Conservation (phyloP, 92 coral and sea anemone species). For the Isaurus tuberculatus region DNA sequence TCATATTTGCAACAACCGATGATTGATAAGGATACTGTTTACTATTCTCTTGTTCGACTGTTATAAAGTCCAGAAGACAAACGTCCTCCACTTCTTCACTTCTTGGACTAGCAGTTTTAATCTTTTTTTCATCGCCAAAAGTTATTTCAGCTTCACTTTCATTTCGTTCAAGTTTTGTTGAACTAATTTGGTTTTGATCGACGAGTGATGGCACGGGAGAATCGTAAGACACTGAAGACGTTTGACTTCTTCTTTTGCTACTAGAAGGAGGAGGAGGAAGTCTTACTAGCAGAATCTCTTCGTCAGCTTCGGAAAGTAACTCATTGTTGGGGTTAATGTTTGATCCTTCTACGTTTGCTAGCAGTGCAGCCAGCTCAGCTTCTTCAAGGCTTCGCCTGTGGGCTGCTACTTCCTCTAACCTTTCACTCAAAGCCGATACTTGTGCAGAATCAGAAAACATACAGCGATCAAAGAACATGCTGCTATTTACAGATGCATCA, state of each 20-base stretch:
- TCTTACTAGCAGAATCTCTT: conserved; percentile 33
- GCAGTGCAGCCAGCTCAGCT: conserved; percentile 48
- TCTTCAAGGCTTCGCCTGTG: conserved; percentile 64
- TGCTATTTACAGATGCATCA: conserved; percentile 9
- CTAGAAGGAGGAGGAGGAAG: conserved; percentile 48
- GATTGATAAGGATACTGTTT: not conserved
- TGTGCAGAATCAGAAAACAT: conserved; percentile 43
- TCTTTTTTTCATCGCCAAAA: conserved; percentile 1
- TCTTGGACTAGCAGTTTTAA: not conserved
- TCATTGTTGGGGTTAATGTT: not conserved
- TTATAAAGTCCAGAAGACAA: not conserved
- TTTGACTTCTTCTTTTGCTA: conserved; percentile 38
- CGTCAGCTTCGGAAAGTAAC: conserved; percentile 12
- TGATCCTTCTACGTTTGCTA: conserved; percentile 47
- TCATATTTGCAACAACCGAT: not conserved
- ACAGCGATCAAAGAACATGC: conserved; percentile 34
- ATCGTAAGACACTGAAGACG: conserved; percentile 38
- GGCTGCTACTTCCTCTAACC: conserved; percentile 81
- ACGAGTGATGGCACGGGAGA: conserved; percentile 29
- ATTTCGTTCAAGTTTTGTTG: conserved; percentile 11
- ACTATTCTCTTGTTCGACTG: not conserved
- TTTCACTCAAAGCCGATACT: conserved; percentile 62
- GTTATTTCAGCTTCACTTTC: conserved; percentile 24
- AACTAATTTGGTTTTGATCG: conserved; percentile 33
- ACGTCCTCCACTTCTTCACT: not conserved